Base-by-base conservation (phyloP, 1,140 invertebrate species). In the Tribolium castaneum region DNA sequence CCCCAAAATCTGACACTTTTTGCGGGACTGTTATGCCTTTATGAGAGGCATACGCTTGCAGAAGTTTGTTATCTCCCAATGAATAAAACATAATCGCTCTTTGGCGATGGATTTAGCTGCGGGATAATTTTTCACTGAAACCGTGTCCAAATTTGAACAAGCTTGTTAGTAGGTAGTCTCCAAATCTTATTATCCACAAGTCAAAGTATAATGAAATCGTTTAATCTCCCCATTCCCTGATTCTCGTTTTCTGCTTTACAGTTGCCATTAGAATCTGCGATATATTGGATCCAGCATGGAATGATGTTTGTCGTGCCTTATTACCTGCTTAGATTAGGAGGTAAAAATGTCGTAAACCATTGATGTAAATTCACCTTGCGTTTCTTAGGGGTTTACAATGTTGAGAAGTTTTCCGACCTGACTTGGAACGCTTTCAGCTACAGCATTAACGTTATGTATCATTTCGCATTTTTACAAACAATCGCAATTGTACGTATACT, bases 221-320 rank as follows among this genome's bases (percentile, higher is more conserved):
- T 59, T 59, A 22, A 59, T 66, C 10, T 59, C 6, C 22, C 4
- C 16, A 19, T 39, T 35, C 13, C 39, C 30, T 34, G n/a, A 66
- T 66, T 35, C 19, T 35, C 30, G 9, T 39, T 66, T 74, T 54
- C 49, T 39, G 10, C 13, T 72, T 90, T 90, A 84, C 87, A 97
- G 95, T 91, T 97, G 84, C 93, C 95, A 77, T 94, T 96, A 86
- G 97, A 98, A 88, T 93, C 93, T 82, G 92, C 94, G 73, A 91
- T 96, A 22, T 98, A 98, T 87, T 98, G 95, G 91, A 92, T 98
- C 85, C 97, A 98, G 86, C 96, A 98, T 88, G 91, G 94, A 54
- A 92, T 97, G 89, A 97, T 98, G 92, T 90, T 97, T 86, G 91
- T 98, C 35, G 95, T 97, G 87, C 97, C 97, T 73, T 94, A 96